Conservation (phyloP, 2,797 vertebrate species). For the Channallabes apus region DNA sequence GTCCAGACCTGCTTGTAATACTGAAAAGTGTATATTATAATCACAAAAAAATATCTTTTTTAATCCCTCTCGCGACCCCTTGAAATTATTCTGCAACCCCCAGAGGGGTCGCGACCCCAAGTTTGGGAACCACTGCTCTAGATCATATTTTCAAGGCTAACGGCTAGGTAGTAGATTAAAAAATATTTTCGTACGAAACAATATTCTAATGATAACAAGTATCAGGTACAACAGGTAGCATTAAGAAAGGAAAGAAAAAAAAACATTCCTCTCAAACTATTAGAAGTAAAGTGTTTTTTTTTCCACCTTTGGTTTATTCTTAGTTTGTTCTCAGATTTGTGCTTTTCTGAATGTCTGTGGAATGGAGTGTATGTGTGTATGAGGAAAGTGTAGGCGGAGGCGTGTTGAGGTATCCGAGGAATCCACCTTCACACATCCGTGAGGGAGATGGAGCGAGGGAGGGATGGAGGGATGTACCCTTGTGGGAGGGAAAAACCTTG, state of each 20-base stretch:
- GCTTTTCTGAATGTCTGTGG: background rate
- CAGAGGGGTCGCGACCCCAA: too few relatives aligned
- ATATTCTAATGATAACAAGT: background rate
- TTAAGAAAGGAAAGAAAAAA: background rate
- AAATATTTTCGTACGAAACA: background rate
- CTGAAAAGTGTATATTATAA: too few relatives aligned
- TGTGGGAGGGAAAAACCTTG: background rate
- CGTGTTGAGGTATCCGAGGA: slow-evolving; percentile 7
- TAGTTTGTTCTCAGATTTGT: background rate
- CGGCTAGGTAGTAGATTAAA: background rate
- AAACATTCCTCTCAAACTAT: background rate
- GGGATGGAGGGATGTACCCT: slow-evolving; percentile 14
- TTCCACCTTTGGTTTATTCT: background rate
- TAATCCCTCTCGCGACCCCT: too few relatives aligned
- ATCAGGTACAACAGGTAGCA: background rate
- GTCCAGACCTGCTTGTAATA: too few relatives aligned
- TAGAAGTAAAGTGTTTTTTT: background rate
- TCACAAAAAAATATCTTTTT: too few relatives aligned
- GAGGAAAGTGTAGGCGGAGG: background rate
- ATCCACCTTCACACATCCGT: slow-evolving; percentile 17
- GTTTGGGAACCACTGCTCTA: too few relatives aligned
- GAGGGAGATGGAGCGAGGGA: slow-evolving; percentile 4
- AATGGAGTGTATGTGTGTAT: background rate
- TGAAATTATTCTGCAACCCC: too few relatives aligned
- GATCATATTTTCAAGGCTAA: background rate